These are phyloP conservation scores for Macrotrachela quadricornifera DNA, from an alignment of 1,140 invertebrate genomes.

Conservation along the genomic window DNA sequence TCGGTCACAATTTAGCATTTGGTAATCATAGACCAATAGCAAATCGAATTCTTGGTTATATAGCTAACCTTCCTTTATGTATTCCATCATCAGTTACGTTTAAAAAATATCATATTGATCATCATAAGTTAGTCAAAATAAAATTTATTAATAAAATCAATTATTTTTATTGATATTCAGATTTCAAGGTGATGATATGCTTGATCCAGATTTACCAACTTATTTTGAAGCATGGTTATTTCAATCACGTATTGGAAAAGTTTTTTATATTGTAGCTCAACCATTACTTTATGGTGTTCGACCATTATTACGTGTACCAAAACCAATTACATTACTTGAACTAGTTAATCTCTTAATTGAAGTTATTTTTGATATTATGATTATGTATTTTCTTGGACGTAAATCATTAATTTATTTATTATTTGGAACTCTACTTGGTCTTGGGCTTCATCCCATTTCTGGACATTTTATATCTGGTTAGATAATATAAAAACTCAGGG, in stretches of 20 bases:
- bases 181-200: constrained; percentile 78
- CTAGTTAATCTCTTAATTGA: constrained; percentile 61
- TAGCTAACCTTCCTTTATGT: constrained; percentile 25
- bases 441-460: constrained; percentile 93
- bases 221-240: constrained; percentile 75
- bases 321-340: constrained; percentile 54
- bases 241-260: constrained; percentile 69
- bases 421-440: constrained; percentile 64
- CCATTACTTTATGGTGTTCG: constrained; percentile 85
- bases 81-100: constrained; percentile 28
- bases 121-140: constrained; percentile 13
- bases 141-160: background rate
- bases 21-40: constrained; percentile 18
- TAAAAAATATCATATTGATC: constrained; percentile 28
- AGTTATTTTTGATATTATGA: constrained; percentile 53
- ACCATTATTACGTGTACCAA: constrained; percentile 71
- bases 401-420: constrained; percentile 60
- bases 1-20: constrained; percentile 25
- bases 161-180: constrained; percentile 8
- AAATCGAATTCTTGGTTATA: constrained; percentile 24
- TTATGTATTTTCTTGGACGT: constrained; percentile 58
- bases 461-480: constrained; percentile 73
- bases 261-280: constrained; percentile 73
- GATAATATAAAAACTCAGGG: no score
- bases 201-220: constrained; percentile 88